These are phyloP conservation scores for Etheostoma cragini DNA, from an alignment of 2,113 vertebrate genomes.

Conservation along the genomic window DNA sequence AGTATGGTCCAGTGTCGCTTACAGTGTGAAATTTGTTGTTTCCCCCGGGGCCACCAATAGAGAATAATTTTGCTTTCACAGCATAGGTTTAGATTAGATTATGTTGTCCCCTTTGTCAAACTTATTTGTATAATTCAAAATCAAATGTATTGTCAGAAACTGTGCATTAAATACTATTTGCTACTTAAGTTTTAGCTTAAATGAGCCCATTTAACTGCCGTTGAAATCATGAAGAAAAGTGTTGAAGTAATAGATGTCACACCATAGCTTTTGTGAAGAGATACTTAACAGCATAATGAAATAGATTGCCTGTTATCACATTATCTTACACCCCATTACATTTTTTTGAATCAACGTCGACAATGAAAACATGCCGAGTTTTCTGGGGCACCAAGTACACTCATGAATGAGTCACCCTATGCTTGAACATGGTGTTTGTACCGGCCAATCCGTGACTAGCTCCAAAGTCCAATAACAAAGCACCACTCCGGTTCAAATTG, in stretches of 20 bases:
- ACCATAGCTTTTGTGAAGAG: neutral
- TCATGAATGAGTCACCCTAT: neutral
- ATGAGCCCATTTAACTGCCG: neutral
- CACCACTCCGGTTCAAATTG: neutral
- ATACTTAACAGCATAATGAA: slow-evolving; percentile 50
- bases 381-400: neutral
- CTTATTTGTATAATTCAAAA: neutral
- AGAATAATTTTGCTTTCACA: slow-evolving; percentile 12
- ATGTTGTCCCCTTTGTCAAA: neutral
- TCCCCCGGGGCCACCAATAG: neutral
- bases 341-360: neutral
- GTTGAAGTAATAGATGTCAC: slow-evolving; percentile 43
- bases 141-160: neutral
- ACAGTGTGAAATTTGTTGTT: slow-evolving; percentile 26
- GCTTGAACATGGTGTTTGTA: neutral
- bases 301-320: slow-evolving; percentile 44
- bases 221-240: slow-evolving; percentile 1
- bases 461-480: neutral
- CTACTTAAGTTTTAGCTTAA: neutral
- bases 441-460: neutral
- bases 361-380: neutral
- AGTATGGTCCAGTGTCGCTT: neutral
- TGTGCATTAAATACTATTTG: neutral
- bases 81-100: too few relatives aligned
- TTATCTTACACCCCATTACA: slow-evolving; percentile 39